Base-by-base conservation (phyloP, 2,888 invertebrate species). In the Spisula subtruncata region DNA sequence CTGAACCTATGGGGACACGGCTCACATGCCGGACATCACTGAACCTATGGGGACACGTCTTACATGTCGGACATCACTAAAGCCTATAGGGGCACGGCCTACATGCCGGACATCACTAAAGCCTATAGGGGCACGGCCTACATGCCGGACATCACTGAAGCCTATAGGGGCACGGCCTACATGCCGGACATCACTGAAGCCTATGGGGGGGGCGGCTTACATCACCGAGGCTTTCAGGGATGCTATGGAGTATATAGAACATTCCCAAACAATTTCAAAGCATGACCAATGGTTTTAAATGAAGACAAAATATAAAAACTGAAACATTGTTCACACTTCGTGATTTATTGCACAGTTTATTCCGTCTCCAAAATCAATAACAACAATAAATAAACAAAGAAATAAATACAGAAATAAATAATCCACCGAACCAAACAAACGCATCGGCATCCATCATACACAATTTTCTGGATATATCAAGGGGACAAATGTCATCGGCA, bases 331-430 rank as follows among this genome's bases (percentile, higher is more conserved):
- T 84, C 48, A 84, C 84, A 71, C 35, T 18, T 41, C 51, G 41
- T 84, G 16, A 48, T 83, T 84, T 84, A 84, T 84, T 84, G 84
- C 84, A 84, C 84, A 84, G 46, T 82, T 48, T 35, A 84, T 25
- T 84, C 66, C 71, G 25, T 71, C 46, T 32, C 46, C 71, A 80
- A 80, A 41, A 41, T 46, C 80, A 35, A 80, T 48, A 84, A 84
- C 84, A 71, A 84, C 84, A 84, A 84, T 75, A 84, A 84, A 84
- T 84, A 71, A 84, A 84, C 66, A 66, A 71, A 48, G 35, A 80
- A 41, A 80, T 48, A 48, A 80, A 80, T 80, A 48, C 80, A 80
- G 80, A 46, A 80, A 80, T 80, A 80, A 80, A 80, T 80, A 80
- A 46, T 80, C 8, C 71, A 71, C 29, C 32, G 41, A 41, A 41